Conservation (phyloP, 2,113 vertebrate genomes). For the Oxyruncus cristatus region DNA sequence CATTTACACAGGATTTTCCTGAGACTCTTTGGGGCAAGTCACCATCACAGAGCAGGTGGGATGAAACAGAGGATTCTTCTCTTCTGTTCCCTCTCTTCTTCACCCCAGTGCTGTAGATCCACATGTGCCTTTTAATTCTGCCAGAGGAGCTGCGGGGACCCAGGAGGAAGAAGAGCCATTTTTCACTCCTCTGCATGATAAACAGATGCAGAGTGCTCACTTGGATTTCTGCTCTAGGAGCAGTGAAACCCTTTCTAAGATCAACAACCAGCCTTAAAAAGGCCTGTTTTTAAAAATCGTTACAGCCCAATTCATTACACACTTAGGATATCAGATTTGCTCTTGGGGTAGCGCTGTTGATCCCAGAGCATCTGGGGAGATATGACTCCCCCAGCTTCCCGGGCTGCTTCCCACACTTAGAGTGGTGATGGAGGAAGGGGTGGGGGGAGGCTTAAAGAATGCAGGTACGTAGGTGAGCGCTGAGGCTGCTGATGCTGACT, state of each 20-base stretch:
- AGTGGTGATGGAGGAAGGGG: background rate
- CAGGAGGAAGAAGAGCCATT: background rate
- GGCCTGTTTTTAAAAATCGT: background rate
- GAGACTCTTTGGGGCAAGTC: conserved; percentile 54
- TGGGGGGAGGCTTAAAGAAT: background rate
- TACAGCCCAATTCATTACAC: background rate
- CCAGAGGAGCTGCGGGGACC: background rate
- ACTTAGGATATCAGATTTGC: background rate
- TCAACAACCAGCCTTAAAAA: background rate
- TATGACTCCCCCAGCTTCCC: background rate
- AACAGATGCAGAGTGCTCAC: background rate
- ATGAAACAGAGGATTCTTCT: conserved; percentile 6
- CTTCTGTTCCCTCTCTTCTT: background rate
- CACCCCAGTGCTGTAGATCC: background rate
- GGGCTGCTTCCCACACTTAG: background rate
- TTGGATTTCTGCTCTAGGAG: background rate
- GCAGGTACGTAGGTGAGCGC: background rate
- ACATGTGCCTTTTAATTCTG: background rate
- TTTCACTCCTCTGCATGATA: conserved; percentile 18
- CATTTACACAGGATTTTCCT: conserved; percentile 70
- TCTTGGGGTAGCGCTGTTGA: background rate
- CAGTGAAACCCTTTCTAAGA: background rate
- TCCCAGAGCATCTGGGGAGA: background rate
- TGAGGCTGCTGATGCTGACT: background rate
- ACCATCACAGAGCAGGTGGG: conserved; percentile 29